Conservation (phyloP, 2,888 invertebrate species). For the Stenodera caucasica region DNA sequence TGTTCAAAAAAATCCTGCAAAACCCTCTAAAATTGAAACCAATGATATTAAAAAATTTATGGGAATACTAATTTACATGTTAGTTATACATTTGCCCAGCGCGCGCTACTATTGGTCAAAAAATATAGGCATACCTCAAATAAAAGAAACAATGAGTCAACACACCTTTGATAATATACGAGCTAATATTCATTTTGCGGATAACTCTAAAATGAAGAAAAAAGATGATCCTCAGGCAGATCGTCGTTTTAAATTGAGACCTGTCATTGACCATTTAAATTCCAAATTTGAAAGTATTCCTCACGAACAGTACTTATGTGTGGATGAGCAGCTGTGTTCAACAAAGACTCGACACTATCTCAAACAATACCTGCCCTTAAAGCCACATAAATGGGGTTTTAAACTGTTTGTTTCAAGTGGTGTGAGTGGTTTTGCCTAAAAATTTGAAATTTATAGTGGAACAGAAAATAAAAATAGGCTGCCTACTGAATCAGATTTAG, state of each 20-base stretch:
- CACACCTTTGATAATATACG: neutral
- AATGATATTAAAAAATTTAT: too few species aligned
- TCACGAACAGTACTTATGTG: neutral
- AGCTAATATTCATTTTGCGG: neutral
- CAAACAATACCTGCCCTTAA: slow-evolving; percentile 46
- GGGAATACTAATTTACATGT: too few species aligned
- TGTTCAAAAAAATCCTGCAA: too few species aligned
- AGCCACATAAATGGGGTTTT: slow-evolving; percentile 50
- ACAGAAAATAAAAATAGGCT: slow-evolving; percentile 32
- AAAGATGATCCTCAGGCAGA: neutral
- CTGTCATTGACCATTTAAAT: neutral
- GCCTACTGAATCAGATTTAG: slow-evolving; percentile 41
- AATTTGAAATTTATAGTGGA: slow-evolving; percentile 46
- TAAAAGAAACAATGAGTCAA: neutral
- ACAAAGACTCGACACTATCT: slow-evolving; percentile 30
- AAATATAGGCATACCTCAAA: neutral
- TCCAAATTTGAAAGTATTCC: neutral
- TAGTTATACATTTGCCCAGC: too few species aligned
- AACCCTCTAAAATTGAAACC: too few species aligned
- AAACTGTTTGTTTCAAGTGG: slow-evolving; percentile 41
- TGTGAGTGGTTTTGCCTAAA: slow-evolving; percentile 40
- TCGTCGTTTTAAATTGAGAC: neutral
- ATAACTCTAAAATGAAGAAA: neutral
- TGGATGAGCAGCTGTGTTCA: slow-evolving; percentile 24
- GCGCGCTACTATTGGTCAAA: neutral